Percentiles rank a stretch among this genome's conserved stretches.
These are phyloP conservation scores for Apeltes quadracus DNA, from an alignment of 2,113 vertebrate genomes.

Conservation along the genomic window DNA sequence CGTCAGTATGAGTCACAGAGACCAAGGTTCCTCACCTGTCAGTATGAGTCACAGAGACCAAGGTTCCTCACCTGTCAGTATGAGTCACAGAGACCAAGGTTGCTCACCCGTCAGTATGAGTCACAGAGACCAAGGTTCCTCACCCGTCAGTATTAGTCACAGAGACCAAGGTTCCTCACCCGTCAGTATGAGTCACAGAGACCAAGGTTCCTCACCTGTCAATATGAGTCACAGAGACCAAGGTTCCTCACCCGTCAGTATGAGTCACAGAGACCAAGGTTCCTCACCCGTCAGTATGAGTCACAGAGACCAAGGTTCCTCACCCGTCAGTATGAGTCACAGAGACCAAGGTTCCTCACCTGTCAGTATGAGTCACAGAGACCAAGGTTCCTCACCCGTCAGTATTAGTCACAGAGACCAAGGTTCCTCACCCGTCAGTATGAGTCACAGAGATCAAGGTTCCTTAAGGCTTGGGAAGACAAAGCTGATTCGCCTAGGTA, in stretches of 20 bases:
- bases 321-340: too few species aligned
- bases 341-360: too few species aligned
- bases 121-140: neutral
- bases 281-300: neutral
- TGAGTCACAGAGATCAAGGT: neutral
- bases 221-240: too few species aligned
- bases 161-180: neutral
- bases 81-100: too few species aligned
- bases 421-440: too few species aligned
- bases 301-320: too few species aligned
- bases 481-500: too few species aligned
- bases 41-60: neutral
- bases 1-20: neutral
- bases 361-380: too few species aligned
- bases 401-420: too few species aligned
- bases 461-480: too few species aligned
- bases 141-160: neutral
- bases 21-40: neutral
- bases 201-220: neutral
- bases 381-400: too few species aligned
- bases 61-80: neutral
- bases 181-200: neutral
- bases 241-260: neutral
- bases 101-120: neutral
- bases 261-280: too few species aligned